Conservation (phyloP, 2,888 invertebrate species). For the Argyresthia goedartella region DNA sequence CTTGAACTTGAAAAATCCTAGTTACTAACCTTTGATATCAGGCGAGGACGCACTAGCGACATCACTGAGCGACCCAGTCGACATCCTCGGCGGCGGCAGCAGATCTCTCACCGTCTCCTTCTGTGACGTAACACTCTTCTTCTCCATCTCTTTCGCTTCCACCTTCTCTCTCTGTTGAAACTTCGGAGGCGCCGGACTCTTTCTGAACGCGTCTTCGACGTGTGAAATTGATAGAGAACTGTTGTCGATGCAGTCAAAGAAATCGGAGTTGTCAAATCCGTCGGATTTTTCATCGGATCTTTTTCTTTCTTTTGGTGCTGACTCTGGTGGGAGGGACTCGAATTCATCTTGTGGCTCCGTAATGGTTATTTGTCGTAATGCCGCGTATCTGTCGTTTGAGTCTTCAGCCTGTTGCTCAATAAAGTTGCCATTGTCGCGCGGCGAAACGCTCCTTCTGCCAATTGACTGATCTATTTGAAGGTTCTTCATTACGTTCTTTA, state of each 20-base stretch:
- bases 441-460: conserved; percentile 48
- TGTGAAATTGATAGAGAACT: conserved; percentile 61
- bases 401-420: conserved; percentile 51
- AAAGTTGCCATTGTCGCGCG: conserved; percentile 54
- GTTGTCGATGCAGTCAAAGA: conserved; percentile 66
- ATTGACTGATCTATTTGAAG: conserved; percentile 50
- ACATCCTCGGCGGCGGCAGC: conserved; percentile 62
- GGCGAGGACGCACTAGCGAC: conserved; percentile 75
- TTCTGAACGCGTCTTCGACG: conserved; percentile 63
- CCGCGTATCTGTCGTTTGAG: conserved; percentile 80
- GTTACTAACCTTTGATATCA: conserved; percentile 67
- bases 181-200: conserved; percentile 43
- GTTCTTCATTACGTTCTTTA: conserved; percentile 59
- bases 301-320: conserved; percentile 58
- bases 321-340: conserved; percentile 57
- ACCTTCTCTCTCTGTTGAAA: conserved; percentile 29
- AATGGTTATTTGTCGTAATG: conserved; percentile 81
- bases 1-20: no score
- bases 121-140: conserved; percentile 23
- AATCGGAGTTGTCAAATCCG: conserved; percentile 63
- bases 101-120: conserved; percentile 22
- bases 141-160: conserved; percentile 47
- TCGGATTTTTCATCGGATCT: conserved; percentile 66
- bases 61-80: conserved; percentile 75
- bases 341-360: conserved; percentile 73